Conservation (phyloP, 2,888 invertebrate species). For the Cryptocephalus primarius region DNA sequence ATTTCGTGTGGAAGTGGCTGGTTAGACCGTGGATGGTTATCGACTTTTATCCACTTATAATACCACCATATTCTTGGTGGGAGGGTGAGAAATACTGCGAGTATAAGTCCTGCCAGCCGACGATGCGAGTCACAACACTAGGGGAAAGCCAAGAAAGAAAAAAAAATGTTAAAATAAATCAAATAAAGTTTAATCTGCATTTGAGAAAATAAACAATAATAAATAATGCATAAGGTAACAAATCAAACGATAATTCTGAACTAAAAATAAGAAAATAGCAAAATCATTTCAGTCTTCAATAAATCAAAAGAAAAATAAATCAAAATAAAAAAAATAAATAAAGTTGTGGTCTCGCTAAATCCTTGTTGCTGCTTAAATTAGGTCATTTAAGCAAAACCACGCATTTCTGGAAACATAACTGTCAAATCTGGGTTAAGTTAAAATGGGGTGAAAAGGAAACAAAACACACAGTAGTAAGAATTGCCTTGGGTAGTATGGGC, state of each 20-base stretch:
- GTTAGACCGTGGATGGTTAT: constrained; percentile 27
- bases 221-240: constrained; percentile 16
- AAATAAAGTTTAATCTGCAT: constrained; percentile 27
- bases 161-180: constrained; percentile 28
- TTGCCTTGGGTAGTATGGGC: constrained; percentile 21
- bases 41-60: background rate
- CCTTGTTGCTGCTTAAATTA: constrained; percentile 29
- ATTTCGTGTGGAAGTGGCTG: constrained; percentile 31
- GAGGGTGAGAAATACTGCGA: background rate
- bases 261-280: constrained; percentile 15
- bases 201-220: constrained; percentile 21
- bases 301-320: constrained; percentile 18
- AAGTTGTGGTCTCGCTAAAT: constrained; percentile 33
- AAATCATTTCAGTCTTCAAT: constrained; percentile 4
- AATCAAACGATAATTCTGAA: constrained; percentile 21
- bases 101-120: background rate
- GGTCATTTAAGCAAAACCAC: constrained; percentile 35
- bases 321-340: constrained; percentile 16
- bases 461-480: constrained; percentile 33
- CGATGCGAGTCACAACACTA: constrained; percentile 19
- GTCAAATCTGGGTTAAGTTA: constrained; percentile 27
- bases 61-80: background rate
- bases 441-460: constrained; percentile 19
- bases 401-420: constrained; percentile 25
- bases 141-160: constrained; percentile 21